Percentiles rank a stretch among this genome's conserved stretches.
Conservation (phyloP, 2,888 invertebrate genomes). For the Stratiomys singularior region DNA sequence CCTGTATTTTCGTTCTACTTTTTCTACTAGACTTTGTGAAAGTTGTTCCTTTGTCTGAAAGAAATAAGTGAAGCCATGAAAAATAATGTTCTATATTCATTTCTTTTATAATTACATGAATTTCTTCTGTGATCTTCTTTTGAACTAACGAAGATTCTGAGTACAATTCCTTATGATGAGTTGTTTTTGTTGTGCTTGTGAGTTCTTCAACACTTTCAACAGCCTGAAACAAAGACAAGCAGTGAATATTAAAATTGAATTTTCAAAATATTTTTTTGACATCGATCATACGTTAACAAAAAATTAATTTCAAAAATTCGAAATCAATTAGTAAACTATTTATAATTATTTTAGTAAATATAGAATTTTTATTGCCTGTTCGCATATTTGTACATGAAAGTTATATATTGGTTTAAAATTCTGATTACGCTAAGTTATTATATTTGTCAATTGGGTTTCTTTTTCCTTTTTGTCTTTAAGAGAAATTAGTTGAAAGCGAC, state of each 20-base stretch:
- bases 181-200: slow-evolving; percentile 51
- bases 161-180: slow-evolving; percentile 55
- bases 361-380: no score
- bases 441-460: no score
- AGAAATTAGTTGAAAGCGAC: no score
- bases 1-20: slow-evolving; percentile 65
- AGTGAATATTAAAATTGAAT: no score
- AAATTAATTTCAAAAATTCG: neutral
- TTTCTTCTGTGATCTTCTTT: slow-evolving; percentile 56
- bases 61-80: neutral
- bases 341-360: no score
- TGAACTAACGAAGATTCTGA: slow-evolving; percentile 63
- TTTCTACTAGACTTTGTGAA: slow-evolving; percentile 62
- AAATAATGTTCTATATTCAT: neutral
- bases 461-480: no score
- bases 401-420: no score
- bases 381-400: no score
- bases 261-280: neutral
- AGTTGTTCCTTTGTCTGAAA: slow-evolving; percentile 53
- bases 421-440: no score
- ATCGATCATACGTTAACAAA: neutral
- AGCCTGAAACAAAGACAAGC: slow-evolving; percentile 60
- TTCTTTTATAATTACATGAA: slow-evolving; percentile 58
- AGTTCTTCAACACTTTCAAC: slow-evolving; percentile 65
- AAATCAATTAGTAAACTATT: no score